A percentile compares a stretch with the other conserved stretches of the same genome.
Evolutionary conservation across 1,140 invertebrate species (phyloP).

Genomic region (Drosophila asahinai): DNA sequence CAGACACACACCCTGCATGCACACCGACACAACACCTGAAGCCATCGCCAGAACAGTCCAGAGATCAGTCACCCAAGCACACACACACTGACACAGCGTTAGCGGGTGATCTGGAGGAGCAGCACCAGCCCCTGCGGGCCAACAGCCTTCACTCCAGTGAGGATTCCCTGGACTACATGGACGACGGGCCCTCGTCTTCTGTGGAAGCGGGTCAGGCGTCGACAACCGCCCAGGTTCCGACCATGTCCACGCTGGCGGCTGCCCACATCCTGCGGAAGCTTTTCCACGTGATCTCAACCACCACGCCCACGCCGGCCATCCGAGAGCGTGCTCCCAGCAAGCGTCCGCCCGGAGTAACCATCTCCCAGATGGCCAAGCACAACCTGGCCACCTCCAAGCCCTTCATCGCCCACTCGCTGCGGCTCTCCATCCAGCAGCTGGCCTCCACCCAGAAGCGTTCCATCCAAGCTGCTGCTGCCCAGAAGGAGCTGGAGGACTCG

Average conservation of each 20-base stretch:
- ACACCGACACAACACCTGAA: constrained; percentile 45
- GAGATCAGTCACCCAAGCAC: constrained; percentile 4
- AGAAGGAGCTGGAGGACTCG: constrained; percentile 35
- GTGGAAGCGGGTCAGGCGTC: constrained; percentile 1
- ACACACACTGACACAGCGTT: constrained; percentile 16
- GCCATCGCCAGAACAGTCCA: constrained; percentile 3
- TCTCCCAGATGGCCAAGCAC: constrained; percentile 61
- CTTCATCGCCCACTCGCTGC: constrained; percentile 59
- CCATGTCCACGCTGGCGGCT: constrained; percentile 59
- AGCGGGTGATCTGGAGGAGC: constrained; percentile 23
- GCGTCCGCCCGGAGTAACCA: constrained; percentile 29
- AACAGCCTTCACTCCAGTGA: constrained; percentile 43
- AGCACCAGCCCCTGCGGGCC: constrained; percentile 1
- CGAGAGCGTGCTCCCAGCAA: neutral
- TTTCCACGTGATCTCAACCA: constrained; percentile 58
- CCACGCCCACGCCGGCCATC: constrained; percentile 17
- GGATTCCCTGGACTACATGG: constrained; percentile 50
- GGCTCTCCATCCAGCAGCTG: constrained; percentile 60
- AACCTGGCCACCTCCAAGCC: constrained; percentile 68
- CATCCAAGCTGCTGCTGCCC: neutral
- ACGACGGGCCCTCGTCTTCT: constrained; percentile 35
- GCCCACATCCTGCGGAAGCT: constrained; percentile 52
- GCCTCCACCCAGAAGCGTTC: constrained; percentile 32
- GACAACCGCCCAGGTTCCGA: constrained; percentile 14
- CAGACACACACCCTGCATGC: constrained; percentile 46